Base-by-base conservation (phyloP, 2,888 invertebrate species). In the Drosophila pseudotakahashii region DNA sequence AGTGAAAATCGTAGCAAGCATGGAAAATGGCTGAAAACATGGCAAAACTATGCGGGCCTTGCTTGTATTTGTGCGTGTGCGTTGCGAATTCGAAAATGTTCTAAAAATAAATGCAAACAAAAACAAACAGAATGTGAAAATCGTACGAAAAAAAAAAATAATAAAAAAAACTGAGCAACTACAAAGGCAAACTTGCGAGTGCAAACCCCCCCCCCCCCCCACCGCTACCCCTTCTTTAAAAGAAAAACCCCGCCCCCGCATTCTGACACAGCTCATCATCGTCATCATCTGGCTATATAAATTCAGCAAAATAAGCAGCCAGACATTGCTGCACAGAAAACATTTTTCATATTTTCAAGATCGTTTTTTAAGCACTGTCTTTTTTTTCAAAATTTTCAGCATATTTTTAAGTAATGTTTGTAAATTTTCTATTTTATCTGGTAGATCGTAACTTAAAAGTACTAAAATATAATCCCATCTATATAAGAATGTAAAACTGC, bases 51-150 rank as follows among this genome's bases (percentile, higher is more conserved):
- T 83, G 76, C 76, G 83, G 67, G 64, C 64, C 64, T 53, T 48
- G 45, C 32, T 45, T 66, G 70, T 64, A 41, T 64, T 13, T 48
- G 66, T 66, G 57, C 57, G 51, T 67, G 50, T 75, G 81, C 83
- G 79, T 81, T 84, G 87, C 82, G 84, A 86, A 85, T 81, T 72
- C 74, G 74, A 85, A 85, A 77, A 81, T 79, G 61, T 75, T 84
- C 87, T 83, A 83, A 66, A 83, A 81, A 84, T 87, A 87, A 76
- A 68, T 69, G 74, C 74, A 78, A 87, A 77, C 81, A 81, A 83
- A 76, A 76, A 82, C 82, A 79, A 81, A 78, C 75, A 62, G 41
- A 67, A 61, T 59, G 62, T 54, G 52, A 71, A 70, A 77, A 71
- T 62, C 59, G 62, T 57, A 76, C 47, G 60, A 45, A 68, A 75